These are phyloP conservation scores for Rhingia rostrata DNA, from an alignment of 2,888 invertebrate genomes.

Conservation along the genomic window DNA sequence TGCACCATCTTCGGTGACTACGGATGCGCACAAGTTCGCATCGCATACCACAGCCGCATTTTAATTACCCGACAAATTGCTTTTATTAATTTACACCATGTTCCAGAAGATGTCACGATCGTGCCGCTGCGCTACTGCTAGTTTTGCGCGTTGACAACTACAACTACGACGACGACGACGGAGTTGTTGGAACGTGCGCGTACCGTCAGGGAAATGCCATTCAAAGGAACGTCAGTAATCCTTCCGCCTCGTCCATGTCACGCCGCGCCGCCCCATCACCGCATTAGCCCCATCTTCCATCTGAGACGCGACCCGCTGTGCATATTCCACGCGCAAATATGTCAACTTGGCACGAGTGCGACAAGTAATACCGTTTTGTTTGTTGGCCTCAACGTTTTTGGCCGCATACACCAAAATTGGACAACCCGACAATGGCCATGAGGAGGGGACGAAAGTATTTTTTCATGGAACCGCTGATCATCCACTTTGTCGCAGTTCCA, in stretches of 20 bases:
- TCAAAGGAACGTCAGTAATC: slow-evolving; percentile 66
- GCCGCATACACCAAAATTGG: slow-evolving; percentile 60
- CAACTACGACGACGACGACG: background rate
- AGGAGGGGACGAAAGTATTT: slow-evolving; percentile 39
- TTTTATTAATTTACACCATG: slow-evolving; percentile 73
- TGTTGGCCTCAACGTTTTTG: slow-evolving; percentile 15
- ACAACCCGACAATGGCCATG: slow-evolving; percentile 32
- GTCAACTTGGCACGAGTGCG: slow-evolving; percentile 68
- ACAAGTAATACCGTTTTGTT: slow-evolving; percentile 55
- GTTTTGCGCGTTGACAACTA: slow-evolving; percentile 6
- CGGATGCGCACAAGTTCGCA: slow-evolving; percentile 58
- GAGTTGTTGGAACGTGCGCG: slow-evolving; percentile 54
- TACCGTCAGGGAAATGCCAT: slow-evolving; percentile 73
- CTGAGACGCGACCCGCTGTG: slow-evolving; percentile 37
- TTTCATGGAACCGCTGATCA: slow-evolving; percentile 54
- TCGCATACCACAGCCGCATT: slow-evolving; percentile 64
- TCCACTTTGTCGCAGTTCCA: slow-evolving; percentile 15
- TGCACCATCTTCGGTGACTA: slow-evolving; percentile 23
- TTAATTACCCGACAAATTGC: slow-evolving; percentile 74
- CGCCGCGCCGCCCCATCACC: background rate
- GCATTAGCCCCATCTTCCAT: slow-evolving; percentile 40
- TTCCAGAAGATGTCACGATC: slow-evolving; percentile 69
- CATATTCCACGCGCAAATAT: slow-evolving; percentile 58
- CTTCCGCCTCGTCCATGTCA: slow-evolving; percentile 23
- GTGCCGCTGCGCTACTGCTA: slow-evolving; percentile 51